phyloP scores from a whole-genome alignment of 2,888 invertebrate species.

The Toxonevra muliebris region DNA sequence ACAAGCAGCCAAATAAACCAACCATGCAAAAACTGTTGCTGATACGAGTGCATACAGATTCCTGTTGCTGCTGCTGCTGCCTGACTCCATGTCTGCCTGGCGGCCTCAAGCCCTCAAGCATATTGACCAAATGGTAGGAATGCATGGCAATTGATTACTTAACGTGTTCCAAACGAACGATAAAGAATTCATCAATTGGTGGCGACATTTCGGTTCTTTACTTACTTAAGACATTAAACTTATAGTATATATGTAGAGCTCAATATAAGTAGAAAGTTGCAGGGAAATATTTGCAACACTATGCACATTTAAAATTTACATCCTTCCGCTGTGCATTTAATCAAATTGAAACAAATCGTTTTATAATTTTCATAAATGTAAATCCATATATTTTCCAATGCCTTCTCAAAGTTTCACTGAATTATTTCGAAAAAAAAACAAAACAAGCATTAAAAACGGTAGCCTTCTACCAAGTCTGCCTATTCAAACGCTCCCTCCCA shows the following conservation, averaged over 20 bases:
- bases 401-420: not conserved
- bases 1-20: not conserved
- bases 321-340: slow-evolving; percentile 11
- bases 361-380: slow-evolving; percentile 47
- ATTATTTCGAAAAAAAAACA: slow-evolving; percentile 14
- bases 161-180: slow-evolving; percentile 59
- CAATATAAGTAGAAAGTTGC: slow-evolving; percentile 18
- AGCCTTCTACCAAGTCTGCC: not conserved
- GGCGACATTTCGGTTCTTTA: no score
- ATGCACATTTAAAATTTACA: slow-evolving; percentile 14
- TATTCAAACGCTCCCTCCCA: slow-evolving; percentile 3
- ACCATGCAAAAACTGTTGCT: not conserved
- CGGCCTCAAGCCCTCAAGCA: slow-evolving; percentile 10
- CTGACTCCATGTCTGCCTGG: no score
- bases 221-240: slow-evolving; percentile 3
- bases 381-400: slow-evolving; percentile 38
- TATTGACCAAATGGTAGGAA: slow-evolving; percentile 37
- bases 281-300: slow-evolving; percentile 33
- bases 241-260: slow-evolving; percentile 30
- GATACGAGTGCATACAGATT: slow-evolving; percentile 17
- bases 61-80: no score
- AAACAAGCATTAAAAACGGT: not conserved
- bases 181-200: slow-evolving; percentile 45
- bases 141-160: slow-evolving; percentile 60
- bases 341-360: slow-evolving; percentile 44